phyloP scores from a whole-genome alignment of 2,888 invertebrate genomes.

The Phytoseiulus persimilis region DNA sequence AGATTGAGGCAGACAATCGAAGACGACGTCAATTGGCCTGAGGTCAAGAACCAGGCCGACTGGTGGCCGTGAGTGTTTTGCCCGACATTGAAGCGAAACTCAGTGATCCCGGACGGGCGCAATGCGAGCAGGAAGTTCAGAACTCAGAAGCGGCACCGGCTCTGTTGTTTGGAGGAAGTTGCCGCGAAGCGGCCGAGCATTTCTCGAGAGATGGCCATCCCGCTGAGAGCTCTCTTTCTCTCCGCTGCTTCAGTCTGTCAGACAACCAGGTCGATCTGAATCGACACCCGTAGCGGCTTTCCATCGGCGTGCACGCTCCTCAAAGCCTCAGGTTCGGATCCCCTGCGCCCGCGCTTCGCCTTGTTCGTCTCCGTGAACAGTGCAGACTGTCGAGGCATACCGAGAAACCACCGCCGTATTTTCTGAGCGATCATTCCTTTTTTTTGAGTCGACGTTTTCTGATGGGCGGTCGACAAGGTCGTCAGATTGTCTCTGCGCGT shows the following conservation, averaged over 20 bases:
- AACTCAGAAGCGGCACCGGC: neutral
- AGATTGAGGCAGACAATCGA: too few species aligned
- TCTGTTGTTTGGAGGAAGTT: neutral
- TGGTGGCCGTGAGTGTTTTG: too few species aligned
- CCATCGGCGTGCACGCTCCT: too few species aligned
- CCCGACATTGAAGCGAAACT: too few species aligned
- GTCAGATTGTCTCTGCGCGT: neutral
- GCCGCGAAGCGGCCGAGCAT: neutral
- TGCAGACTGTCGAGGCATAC: neutral
- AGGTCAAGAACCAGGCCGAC: too few species aligned
- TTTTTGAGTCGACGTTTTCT: neutral
- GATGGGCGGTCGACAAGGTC: neutral
- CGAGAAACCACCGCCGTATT: neutral
- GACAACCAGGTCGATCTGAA: too few species aligned
- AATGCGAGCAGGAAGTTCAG: neutral
- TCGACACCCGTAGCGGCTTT: too few species aligned
- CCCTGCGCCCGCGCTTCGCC: too few species aligned
- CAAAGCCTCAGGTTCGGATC: too few species aligned
- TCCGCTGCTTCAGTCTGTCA: neutral
- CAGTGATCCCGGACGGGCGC: too few species aligned
- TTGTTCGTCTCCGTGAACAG: neutral
- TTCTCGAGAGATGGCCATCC: neutral
- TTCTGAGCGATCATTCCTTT: neutral
- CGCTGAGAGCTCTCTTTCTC: neutral
- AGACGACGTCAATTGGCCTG: too few species aligned